A percentile compares a stretch with the other conserved stretches of the same genome.
phyloP scores from a whole-genome alignment of 2,113 vertebrate species.

The Hemibates koningsi region DNA sequence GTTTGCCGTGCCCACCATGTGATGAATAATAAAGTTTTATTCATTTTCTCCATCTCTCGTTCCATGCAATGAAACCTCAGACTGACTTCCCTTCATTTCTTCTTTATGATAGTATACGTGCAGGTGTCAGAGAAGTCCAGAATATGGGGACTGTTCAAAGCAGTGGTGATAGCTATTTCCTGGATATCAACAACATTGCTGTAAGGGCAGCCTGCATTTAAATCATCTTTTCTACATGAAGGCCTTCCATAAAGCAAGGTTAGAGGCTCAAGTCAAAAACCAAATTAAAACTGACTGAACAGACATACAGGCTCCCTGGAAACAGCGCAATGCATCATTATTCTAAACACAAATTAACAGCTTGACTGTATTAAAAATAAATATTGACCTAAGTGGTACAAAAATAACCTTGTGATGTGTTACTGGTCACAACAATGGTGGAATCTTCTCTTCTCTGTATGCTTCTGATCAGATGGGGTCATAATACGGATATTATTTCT shows the following conservation, averaged over 20 bases:
- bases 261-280: neutral
- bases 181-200: neutral
- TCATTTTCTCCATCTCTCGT: conserved; percentile 49
- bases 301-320: neutral
- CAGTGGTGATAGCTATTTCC: neutral
- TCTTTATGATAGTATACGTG: conserved; percentile 4
- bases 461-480: neutral
- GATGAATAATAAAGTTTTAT: conserved; percentile 69
- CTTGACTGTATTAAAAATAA: neutral
- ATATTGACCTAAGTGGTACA: neutral
- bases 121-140: neutral
- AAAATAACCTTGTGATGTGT: neutral
- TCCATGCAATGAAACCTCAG: conserved; percentile 19
- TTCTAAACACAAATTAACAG: neutral
- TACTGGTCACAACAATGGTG: neutral
- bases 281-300: neutral
- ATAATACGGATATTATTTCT: conserved; percentile 41
- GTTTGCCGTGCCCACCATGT: conserved; percentile 40
- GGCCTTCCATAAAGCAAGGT: neutral
- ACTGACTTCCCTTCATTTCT: neutral
- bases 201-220: neutral
- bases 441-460: neutral
- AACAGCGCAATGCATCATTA: neutral
- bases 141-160: neutral
- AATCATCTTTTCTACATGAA: neutral